Evolutionary conservation across 2,888 invertebrate genomes (phyloP), one percentile per base, ranked within the genome.

Genomic region (Aelia acuminata): DNA sequence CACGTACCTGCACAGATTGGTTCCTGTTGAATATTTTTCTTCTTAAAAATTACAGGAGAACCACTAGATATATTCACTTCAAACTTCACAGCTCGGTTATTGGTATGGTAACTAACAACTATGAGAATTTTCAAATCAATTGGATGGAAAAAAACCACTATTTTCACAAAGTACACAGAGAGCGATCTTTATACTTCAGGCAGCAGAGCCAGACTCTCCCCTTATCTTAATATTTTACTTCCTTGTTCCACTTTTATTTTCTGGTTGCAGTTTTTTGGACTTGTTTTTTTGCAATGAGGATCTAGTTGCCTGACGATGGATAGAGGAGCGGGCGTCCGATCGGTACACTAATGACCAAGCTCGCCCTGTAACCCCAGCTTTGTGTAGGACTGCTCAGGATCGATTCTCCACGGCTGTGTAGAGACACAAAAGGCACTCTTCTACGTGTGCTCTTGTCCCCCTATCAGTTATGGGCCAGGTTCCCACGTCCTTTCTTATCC

Each of bases 401-500:
- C 80, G 80, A 80, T 80, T 80, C 43, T 80, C n/a, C 80, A 80
- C 43, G 80, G 80, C 80, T 80, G 22, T 43, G 80, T 47, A 47
- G 80, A 80, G 80, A 80, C 80, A 80, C 80, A 80, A 80, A 80
- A 47, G 43, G 3, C n/a, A 4, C n/a, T 3, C 31, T n/a, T 26
- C 57, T 70, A 63, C 63, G 63, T 43, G 53, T 47, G 31, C 84
- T 63, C 48, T 87, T 87, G 87, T 87, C 47, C 15, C n/a, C 87
- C n/a, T 20, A 87, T 87, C 63, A 70, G 87, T 63, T 70, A 63
- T 87, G 87, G 87, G 2, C 48, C 43, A 35, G 57, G 57, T 87
- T 87, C 87, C 87, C 87, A 87, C 87, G 87, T 43, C 48, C 47
- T 47, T 80, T 80, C 80, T 80, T 80, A 39, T 43, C 80, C 80